Evolutionary conservation across 2,888 invertebrate genomes (phyloP), one percentile per base, ranked within the genome.

Genomic region (Lasius fuliginosus): DNA sequence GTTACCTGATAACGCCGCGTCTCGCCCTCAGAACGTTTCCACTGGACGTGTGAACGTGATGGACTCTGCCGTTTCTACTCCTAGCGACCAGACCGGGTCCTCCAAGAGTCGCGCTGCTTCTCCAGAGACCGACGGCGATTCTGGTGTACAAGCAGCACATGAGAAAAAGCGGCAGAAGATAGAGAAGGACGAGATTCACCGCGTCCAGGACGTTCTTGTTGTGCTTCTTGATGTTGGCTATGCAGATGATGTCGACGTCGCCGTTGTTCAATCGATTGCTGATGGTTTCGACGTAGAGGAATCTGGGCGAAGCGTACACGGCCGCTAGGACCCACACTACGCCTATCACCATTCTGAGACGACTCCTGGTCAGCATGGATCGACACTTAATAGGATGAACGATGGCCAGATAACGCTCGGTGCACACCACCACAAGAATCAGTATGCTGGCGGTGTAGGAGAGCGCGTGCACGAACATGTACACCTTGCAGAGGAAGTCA

Each of bases 401-500:
- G 92, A 97, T 98, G 71, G 98, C 98, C 93, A 98, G 97, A 94
- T 98, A 98, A 87, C 98, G 95, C 94, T 98, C 98, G 69, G 97
- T 97, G 93, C 98, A 98, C 87, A 98, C 98, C 71, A 98, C 98
- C 53, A 98, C 98, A 87, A 99, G 95, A 88, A 99, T 98, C 93
- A 98, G 97, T 91, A 98, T 98, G 27, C 98, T 98, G 1, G 98
- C 98, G 1, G 98, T 98, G 95, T 98, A 98, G 94, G 98, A 98
- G 89, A 99, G 95, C 18, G 98, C 97, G 94, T 98, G 97, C 30
- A 98, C 97, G 94, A 98, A 98, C 95, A 98, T 97, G 95, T 98
- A 98, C 96, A 98, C 97, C 94, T 98, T 98, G 95, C 99, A 99
- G 87, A 99, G 95, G 93, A 98, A 97, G 92, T 97, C 97, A 3